Evolutionary conservation across 2,888 invertebrate species (phyloP).

Genomic region (Xestobium rufovillosum): DNA sequence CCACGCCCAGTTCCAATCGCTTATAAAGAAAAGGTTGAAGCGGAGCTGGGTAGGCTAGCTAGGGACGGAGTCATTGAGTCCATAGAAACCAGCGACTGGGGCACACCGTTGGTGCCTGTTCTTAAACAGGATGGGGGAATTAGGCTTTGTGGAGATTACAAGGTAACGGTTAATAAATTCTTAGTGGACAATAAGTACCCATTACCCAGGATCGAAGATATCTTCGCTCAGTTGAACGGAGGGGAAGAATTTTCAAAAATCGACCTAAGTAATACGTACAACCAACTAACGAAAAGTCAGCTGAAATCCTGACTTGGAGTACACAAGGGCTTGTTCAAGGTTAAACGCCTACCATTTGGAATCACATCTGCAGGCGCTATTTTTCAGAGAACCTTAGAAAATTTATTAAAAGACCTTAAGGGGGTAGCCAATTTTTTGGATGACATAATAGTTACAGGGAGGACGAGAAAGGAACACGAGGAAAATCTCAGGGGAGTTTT

Average conservation of each 20-base stretch:
- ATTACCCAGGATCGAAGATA: slow-evolving; percentile 15
- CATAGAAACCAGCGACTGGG: slow-evolving; percentile 16
- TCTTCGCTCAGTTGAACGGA: slow-evolving; percentile 10
- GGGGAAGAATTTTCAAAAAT: slow-evolving; percentile 8
- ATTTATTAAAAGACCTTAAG: slow-evolving; percentile 28
- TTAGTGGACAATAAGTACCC: slow-evolving; percentile 15
- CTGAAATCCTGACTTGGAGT: too few relatives aligned
- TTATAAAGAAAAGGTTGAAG: slow-evolving; percentile 16
- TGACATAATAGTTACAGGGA: slow-evolving; percentile 30
- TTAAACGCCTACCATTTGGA: slow-evolving; percentile 34
- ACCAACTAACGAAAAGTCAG: too few relatives aligned
- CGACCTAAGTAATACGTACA: too few relatives aligned
- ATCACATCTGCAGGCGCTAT: slow-evolving; percentile 34
- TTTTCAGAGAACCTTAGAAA: slow-evolving; percentile 34
- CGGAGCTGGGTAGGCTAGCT: slow-evolving; percentile 16
- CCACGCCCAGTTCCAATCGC: slow-evolving; percentile 15
- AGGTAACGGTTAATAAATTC: slow-evolving; percentile 11
- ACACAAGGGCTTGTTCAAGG: slow-evolving; percentile 9
- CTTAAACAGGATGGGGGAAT: slow-evolving; percentile 18
- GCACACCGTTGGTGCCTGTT: slow-evolving; percentile 21
- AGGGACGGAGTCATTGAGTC: slow-evolving; percentile 20
- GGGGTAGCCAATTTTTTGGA: slow-evolving; percentile 30
- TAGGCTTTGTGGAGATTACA: slow-evolving; percentile 2
- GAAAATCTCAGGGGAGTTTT: slow-evolving; percentile 26
- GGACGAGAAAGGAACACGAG: slow-evolving; percentile 22